A percentile compares a stretch with the other conserved stretches of the same genome.
Evolutionary conservation across 2,888 invertebrate genomes (phyloP).

Genomic region (Nomada fabriciana): DNA sequence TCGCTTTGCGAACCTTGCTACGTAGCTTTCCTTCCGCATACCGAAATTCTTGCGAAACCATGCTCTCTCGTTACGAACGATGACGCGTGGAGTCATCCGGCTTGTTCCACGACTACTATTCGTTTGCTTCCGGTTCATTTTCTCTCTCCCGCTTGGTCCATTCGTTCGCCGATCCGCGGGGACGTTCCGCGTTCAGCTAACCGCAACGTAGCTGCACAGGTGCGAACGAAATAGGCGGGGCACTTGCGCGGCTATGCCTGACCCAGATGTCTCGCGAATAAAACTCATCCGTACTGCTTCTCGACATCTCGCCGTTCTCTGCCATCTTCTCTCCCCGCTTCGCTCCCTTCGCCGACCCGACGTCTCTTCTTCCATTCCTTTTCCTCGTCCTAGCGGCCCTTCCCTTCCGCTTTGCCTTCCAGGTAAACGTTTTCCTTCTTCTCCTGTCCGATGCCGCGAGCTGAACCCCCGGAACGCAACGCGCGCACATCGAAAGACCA

Average conservation of each 20-base stretch:
- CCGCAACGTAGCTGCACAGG: constrained; percentile 52
- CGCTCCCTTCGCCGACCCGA: not conserved
- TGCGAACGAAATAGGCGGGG: constrained; percentile 66
- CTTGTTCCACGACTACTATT: not conserved
- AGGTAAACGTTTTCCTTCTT: no score
- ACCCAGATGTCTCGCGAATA: constrained; percentile 75
- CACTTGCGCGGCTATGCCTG: constrained; percentile 69
- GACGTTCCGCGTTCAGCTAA: constrained; percentile 33
- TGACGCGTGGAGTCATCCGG: not conserved
- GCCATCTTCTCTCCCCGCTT: not conserved
- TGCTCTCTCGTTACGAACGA: constrained; percentile 76
- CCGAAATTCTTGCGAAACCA: constrained; percentile 77
- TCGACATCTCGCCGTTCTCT: constrained; percentile 66
- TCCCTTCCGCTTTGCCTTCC: no score
- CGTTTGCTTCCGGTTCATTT: not conserved
- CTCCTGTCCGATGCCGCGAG: not conserved
- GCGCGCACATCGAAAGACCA: no score
- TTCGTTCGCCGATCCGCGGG: not conserved
- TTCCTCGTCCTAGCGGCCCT: not conserved
- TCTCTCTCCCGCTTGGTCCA: not conserved
- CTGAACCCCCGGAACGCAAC: not conserved
- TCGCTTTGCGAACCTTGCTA: constrained; percentile 43
- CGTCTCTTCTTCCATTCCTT: not conserved
- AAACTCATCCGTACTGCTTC: constrained; percentile 69
- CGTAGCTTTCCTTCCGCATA: constrained; percentile 81